A percentile compares a stretch with the other conserved stretches of the same genome.
Evolutionary conservation across 2,113 vertebrate genomes (phyloP).

Genomic region (rat (Rattus norvegicus)): DNA sequence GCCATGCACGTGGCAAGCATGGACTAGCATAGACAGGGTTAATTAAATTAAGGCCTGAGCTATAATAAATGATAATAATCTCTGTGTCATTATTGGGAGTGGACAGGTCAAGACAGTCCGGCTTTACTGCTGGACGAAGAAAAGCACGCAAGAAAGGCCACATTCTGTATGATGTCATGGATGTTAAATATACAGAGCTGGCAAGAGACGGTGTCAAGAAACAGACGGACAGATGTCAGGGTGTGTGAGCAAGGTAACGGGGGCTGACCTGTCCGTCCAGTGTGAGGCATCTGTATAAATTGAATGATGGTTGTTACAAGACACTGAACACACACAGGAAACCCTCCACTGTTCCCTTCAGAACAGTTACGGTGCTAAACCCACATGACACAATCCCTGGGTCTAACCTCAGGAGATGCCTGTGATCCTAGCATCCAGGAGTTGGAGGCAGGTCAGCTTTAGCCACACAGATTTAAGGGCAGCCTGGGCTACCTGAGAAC

Average conservation of each 20-base stretch:
- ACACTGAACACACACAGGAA: background rate
- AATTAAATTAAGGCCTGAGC: too few species aligned
- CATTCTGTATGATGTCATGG: background rate
- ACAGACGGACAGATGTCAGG: background rate
- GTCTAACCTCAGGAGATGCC: background rate
- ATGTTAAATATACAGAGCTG: background rate
- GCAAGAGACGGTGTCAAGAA: background rate
- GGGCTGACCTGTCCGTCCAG: background rate
- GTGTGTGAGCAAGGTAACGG: background rate
- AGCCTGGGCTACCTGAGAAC: background rate
- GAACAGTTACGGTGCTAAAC: background rate
- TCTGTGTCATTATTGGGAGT: too few species aligned
- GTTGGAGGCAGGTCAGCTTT: background rate
- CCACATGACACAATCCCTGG: background rate
- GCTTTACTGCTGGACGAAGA: background rate
- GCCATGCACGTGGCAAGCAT: too few species aligned
- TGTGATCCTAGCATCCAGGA: background rate
- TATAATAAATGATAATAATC: too few species aligned
- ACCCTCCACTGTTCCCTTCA: background rate
- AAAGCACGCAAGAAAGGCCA: background rate
- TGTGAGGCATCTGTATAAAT: background rate
- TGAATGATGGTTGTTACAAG: background rate
- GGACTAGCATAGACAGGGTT: too few species aligned
- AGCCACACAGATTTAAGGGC: background rate
- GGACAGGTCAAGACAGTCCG: too few species aligned